Conservation (phyloP, 2,888 invertebrate species). For the Eristalinus aeneus region DNA sequence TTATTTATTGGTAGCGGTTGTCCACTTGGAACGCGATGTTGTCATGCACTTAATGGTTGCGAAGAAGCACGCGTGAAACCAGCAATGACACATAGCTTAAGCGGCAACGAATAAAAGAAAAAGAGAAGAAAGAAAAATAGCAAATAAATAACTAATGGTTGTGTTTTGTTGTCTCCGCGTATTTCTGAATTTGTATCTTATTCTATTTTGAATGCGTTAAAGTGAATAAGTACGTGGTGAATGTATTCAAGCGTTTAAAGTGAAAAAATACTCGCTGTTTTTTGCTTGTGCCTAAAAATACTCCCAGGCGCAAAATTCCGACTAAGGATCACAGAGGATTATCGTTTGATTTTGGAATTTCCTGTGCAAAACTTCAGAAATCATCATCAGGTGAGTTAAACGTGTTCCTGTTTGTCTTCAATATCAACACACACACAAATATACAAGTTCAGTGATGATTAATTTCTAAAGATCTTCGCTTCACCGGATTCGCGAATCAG, state of each 20-base stretch:
- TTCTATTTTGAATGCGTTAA: slow-evolving; percentile 48
- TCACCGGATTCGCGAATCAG: not conserved
- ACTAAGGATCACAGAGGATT: not conserved
- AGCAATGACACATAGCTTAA: slow-evolving; percentile 8
- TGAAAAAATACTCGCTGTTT: not conserved
- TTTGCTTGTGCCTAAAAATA: not conserved
- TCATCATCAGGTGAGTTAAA: not conserved
- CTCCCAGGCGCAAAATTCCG: not conserved
- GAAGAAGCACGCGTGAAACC: not conserved
- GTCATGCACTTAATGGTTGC: slow-evolving; percentile 23
- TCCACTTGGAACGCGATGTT: slow-evolving; percentile 7
- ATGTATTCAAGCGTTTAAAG: slow-evolving; percentile 18
- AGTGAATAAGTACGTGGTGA: slow-evolving; percentile 42
- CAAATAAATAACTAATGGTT: slow-evolving; percentile 1
- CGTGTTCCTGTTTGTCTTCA: not conserved
- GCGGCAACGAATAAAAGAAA: not conserved
- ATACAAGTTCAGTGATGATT: not conserved
- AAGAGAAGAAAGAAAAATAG: not conserved
- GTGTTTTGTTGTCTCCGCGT: slow-evolving; percentile 1
- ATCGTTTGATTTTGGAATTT: not conserved
- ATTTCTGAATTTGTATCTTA: slow-evolving; percentile 18
- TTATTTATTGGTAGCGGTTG: not conserved
- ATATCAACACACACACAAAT: not conserved
- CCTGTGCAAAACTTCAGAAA: not conserved
- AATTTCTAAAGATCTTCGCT: not conserved